These are phyloP conservation scores for Puma concolor DNA, from an alignment of 2,113 vertebrate species.

Conservation along the genomic window DNA sequence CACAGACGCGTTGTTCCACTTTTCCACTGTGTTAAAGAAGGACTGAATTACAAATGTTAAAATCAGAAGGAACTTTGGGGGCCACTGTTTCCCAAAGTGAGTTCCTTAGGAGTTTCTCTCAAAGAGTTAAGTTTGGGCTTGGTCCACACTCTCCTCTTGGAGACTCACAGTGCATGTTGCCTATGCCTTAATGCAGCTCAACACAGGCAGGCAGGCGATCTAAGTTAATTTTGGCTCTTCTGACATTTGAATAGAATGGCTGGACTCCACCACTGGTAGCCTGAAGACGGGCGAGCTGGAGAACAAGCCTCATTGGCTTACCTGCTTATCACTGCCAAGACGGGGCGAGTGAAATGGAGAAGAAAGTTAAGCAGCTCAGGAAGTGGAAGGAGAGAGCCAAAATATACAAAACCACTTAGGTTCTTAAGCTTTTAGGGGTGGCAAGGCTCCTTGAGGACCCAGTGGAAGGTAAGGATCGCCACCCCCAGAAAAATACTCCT, in stretches of 20 bases:
- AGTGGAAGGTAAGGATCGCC: not conserved
- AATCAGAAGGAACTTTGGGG: not conserved
- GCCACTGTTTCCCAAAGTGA: not conserved
- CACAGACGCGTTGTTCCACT: not conserved
- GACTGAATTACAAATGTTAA: not conserved
- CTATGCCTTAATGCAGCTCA: not conserved
- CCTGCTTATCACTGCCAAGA: not conserved
- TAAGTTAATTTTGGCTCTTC: not conserved
- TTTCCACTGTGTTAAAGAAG: not conserved
- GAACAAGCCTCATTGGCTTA: not conserved
- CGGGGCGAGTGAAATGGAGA: not conserved
- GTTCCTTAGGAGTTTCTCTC: not conserved
- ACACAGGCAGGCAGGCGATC: not conserved
- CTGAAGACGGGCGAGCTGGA: not conserved
- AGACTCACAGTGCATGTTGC: no score
- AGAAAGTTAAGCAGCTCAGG: not conserved
- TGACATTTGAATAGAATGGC: not conserved
- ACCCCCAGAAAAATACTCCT: not conserved
- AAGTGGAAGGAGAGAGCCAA: not conserved
- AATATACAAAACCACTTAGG: not conserved
- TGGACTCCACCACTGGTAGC: not conserved
- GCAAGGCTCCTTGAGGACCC: not conserved
- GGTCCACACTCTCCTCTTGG: fast-evolving
- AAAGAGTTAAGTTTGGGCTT: no score
- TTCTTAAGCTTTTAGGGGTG: not conserved